Evolutionary conservation across 2,113 vertebrate species (phyloP).

Genomic region (Proterorhinus semilunaris): DNA sequence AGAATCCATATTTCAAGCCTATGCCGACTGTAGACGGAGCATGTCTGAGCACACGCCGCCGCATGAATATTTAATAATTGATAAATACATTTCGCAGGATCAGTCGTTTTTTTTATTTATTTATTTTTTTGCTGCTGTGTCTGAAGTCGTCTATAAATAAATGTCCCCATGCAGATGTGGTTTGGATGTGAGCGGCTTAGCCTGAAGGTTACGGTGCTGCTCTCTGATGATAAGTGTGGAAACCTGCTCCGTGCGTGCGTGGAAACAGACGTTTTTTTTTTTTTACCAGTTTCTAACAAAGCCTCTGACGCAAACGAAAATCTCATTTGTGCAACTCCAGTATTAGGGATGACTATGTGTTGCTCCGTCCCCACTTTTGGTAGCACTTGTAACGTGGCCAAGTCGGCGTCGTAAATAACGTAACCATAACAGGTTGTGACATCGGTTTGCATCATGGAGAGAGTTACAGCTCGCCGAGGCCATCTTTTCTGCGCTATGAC

Average conservation of each 20-base stretch:
- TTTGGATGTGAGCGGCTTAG: slow-evolving; percentile 7
- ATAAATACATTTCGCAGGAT: slow-evolving; percentile 26
- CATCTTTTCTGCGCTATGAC: slow-evolving; percentile 6
- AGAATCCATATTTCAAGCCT: slow-evolving; percentile 35
- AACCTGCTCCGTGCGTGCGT: neutral
- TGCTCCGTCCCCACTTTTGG: slow-evolving; percentile 1
- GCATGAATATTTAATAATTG: slow-evolving; percentile 22
- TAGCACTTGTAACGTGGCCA: slow-evolving; percentile 6
- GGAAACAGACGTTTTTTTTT: slow-evolving; percentile 1
- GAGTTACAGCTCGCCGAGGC: slow-evolving; percentile 1
- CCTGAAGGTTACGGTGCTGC: slow-evolving; percentile 20
- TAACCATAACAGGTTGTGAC: slow-evolving; percentile 2
- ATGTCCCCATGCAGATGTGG: slow-evolving; percentile 19
- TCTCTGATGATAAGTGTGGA: slow-evolving; percentile 19
- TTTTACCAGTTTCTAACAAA: slow-evolving; percentile 23
- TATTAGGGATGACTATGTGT: neutral
- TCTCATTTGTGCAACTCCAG: slow-evolving; percentile 1
- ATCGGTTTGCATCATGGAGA: slow-evolving; percentile 5
- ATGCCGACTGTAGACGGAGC: slow-evolving; percentile 2
- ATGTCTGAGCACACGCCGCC: slow-evolving; percentile 4
- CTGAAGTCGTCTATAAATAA: slow-evolving; percentile 27
- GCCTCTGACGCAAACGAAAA: slow-evolving; percentile 4
- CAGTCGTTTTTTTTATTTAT: neutral
- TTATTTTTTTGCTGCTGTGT: slow-evolving; percentile 3
- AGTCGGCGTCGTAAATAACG: neutral